Percentiles rank a stretch among this genome's conserved stretches.
These are phyloP conservation scores for Drosophila basisetae DNA, from an alignment of 2,888 invertebrate species.

Conservation along the genomic window DNA sequence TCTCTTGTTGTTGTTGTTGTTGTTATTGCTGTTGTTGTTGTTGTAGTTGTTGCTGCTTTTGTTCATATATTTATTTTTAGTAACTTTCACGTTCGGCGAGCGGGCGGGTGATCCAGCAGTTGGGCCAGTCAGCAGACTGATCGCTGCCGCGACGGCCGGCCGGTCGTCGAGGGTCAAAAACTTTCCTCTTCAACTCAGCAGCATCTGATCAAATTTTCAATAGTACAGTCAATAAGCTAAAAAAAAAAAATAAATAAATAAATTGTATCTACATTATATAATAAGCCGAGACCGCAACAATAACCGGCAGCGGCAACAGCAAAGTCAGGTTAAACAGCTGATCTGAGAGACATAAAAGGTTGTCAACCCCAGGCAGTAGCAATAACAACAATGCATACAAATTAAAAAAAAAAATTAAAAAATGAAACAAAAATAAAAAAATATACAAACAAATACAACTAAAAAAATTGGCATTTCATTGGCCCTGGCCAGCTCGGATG, in stretches of 20 bases:
- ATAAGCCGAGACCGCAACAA: constrained; percentile 51
- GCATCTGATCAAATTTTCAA: constrained; percentile 14
- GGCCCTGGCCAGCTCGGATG: constrained; percentile 47
- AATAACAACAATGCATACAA: constrained; percentile 50
- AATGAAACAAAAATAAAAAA: constrained; percentile 24
- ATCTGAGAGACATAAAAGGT: constrained; percentile 58
- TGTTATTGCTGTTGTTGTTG: not conserved
- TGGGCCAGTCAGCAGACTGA: constrained; percentile 4
- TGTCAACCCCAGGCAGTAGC: constrained; percentile 65
- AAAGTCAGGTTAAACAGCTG: constrained; percentile 62
- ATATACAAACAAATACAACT: constrained; percentile 1
- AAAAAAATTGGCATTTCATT: constrained; percentile 50
- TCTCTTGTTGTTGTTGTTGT: constrained; percentile 6
- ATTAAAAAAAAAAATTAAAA: constrained; percentile 14
- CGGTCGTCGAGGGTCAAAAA: constrained; percentile 57
- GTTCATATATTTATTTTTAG: constrained; percentile 40
- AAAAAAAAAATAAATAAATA: constrained; percentile 15
- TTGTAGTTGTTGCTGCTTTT: constrained; percentile 12
- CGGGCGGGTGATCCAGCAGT: constrained; percentile 15
- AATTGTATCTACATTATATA: constrained; percentile 66
- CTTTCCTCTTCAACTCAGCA: constrained; percentile 44
- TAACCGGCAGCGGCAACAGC: constrained; percentile 34
- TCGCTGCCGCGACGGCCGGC: constrained; percentile 20
- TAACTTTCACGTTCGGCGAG: constrained; percentile 65
- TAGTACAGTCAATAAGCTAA: constrained; percentile 59